A percentile compares a stretch with the other conserved stretches of the same genome.
These are phyloP conservation scores for Ctenodactylus gundi DNA, from an alignment of 2,113 vertebrate genomes.

Conservation along the genomic window DNA sequence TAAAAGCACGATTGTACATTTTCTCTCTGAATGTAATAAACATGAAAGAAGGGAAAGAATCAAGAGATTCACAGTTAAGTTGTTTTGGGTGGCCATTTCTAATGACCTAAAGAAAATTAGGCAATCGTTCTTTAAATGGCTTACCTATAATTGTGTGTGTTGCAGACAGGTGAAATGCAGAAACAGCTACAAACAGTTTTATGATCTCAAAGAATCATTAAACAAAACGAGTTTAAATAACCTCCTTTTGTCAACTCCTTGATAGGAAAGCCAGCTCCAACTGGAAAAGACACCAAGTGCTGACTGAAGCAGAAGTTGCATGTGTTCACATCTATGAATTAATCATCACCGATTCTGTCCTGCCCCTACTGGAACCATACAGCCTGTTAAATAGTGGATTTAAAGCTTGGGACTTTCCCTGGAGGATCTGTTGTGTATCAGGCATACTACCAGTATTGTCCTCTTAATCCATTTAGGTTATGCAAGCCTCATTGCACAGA, in stretches of 20 bases:
- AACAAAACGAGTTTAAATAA: not conserved
- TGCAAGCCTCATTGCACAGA: not conserved
- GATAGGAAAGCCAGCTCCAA: not conserved
- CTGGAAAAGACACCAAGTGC: not conserved
- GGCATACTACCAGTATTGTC: not conserved
- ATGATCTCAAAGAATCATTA: not conserved
- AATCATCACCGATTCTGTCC: not conserved
- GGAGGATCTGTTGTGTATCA: not conserved
- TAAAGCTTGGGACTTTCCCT: not conserved
- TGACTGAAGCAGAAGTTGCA: not conserved
- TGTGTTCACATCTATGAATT: not conserved
- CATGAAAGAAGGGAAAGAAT: not conserved
- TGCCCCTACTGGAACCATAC: not conserved
- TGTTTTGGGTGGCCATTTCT: not conserved
- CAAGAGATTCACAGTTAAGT: not conserved
- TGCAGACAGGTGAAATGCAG: not conserved
- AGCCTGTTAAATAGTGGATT: not conserved
- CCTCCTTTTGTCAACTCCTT: not conserved
- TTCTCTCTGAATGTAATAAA: not conserved
- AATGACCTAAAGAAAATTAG: not conserved
- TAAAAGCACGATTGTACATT: not conserved
- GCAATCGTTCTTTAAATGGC: not conserved
- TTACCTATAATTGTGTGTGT: not conserved
- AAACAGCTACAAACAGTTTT: not conserved
- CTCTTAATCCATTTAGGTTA: not conserved